A percentile compares a stretch with the other conserved stretches of the same genome.
These are phyloP conservation scores for Equus quagga DNA, from an alignment of 2,113 vertebrate species.

Conservation along the genomic window DNA sequence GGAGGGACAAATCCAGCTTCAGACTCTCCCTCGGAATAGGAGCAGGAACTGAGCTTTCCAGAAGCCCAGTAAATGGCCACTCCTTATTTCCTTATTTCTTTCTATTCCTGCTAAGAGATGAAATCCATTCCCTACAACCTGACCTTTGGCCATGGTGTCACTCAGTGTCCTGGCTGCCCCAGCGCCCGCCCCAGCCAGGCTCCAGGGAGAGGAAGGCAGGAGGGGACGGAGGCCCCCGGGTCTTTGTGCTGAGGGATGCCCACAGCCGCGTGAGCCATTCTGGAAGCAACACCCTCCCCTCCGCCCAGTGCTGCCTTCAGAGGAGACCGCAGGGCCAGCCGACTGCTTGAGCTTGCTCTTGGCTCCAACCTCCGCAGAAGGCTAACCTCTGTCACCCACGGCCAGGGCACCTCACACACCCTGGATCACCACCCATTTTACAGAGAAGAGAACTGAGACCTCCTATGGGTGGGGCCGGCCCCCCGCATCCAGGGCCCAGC, in stretches of 20 bases:
- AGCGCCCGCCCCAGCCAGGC: too few species aligned
- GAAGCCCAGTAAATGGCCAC: not conserved
- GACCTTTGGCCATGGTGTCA: rapidly evolving
- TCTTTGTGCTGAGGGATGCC: not conserved
- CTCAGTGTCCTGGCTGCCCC: not conserved
- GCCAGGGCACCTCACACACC: not conserved
- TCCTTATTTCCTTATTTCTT: not conserved
- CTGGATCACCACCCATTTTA: not conserved
- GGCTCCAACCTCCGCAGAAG: not conserved
- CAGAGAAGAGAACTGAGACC: not conserved
- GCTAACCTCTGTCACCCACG: not conserved
- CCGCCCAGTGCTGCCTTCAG: not conserved
- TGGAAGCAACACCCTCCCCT: rapidly evolving
- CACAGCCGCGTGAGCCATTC: not conserved
- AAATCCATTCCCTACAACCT: too few species aligned
- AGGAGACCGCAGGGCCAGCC: too few species aligned
- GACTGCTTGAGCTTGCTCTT: rapidly evolving
- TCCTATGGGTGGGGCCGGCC: not conserved
- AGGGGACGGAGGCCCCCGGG: not conserved
- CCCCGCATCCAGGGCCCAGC: not conserved
- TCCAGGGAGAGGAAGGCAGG: rapidly evolving
- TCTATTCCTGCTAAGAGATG: not conserved
- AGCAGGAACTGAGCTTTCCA: not conserved
- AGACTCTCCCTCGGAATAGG: not conserved
- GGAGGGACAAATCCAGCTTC: not conserved